phyloP scores from a whole-genome alignment of 2,888 invertebrate genomes.

The Eupithecia subumbrata region DNA sequence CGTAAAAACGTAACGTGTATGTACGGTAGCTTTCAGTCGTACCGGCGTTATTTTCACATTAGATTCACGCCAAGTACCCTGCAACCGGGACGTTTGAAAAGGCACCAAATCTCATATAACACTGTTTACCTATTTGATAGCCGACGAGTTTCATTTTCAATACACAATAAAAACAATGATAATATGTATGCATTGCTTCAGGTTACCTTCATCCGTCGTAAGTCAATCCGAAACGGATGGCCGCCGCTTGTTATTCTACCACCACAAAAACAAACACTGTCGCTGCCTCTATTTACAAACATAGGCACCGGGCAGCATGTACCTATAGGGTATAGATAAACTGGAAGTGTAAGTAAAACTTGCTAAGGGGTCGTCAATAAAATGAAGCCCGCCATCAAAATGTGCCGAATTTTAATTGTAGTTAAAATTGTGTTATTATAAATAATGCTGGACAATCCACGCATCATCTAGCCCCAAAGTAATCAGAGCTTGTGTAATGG shows the following conservation, averaged over 20 bases:
- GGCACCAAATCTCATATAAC: too few relatives aligned
- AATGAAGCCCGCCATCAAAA: background rate
- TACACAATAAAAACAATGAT: background rate
- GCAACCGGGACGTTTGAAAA: too few relatives aligned
- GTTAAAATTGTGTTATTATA: background rate
- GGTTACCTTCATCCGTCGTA: slow-evolving; percentile 7
- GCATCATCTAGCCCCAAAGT: too few relatives aligned
- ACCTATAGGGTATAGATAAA: slow-evolving; percentile 35
- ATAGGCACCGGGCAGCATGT: slow-evolving; percentile 29
- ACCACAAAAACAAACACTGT: slow-evolving; percentile 55
- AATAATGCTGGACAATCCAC: too few relatives aligned
- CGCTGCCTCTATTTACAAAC: slow-evolving; percentile 52
- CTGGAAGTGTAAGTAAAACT: slow-evolving; percentile 51
- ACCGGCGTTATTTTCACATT: too few relatives aligned
- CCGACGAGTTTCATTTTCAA: too few relatives aligned
- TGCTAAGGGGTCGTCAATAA: slow-evolving; percentile 31
- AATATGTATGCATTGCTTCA: background rate
- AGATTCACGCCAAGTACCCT: too few relatives aligned
- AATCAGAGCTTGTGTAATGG: too few relatives aligned
- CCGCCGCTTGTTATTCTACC: slow-evolving; percentile 42
- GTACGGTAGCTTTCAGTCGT: too few relatives aligned
- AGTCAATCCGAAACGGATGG: slow-evolving; percentile 39
- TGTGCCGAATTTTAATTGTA: background rate
- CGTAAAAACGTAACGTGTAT: too few relatives aligned
- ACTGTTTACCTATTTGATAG: too few relatives aligned